A percentile compares a stretch with the other conserved stretches of the same genome.
Conservation (phyloP, 2,113 vertebrate species). For the Urocolius indicus region DNA sequence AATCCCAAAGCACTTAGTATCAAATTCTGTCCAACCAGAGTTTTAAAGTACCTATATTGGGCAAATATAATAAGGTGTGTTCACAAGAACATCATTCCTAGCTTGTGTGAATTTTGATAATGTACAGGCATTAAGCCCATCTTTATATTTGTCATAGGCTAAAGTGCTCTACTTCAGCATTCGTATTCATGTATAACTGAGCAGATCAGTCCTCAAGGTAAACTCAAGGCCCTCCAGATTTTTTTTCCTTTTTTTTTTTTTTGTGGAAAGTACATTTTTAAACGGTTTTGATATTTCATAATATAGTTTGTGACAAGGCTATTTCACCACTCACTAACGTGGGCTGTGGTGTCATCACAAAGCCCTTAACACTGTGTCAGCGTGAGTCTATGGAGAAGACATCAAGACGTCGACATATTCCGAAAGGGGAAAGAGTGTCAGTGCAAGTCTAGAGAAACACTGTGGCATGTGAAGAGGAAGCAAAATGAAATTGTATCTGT, state of each 20-base stretch:
- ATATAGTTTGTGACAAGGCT: constrained; percentile 62
- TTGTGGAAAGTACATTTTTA: not conserved
- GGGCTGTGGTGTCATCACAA: constrained; percentile 65
- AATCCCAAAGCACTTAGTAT: not conserved
- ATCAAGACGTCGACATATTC: constrained; percentile 59
- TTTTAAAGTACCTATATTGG: not conserved
- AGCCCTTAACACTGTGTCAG: constrained; percentile 56
- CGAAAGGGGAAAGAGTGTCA: constrained; percentile 41
- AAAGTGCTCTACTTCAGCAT: not conserved
- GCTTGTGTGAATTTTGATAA: not conserved
- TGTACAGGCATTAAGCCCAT: not conserved
- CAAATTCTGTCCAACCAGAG: not conserved
- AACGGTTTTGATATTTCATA: constrained; percentile 15
- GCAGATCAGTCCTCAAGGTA: not conserved
- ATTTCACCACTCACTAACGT: constrained; percentile 28
- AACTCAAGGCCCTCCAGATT: not conserved
- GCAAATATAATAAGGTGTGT: not conserved
- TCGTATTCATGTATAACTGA: not conserved
- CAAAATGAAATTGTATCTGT: not conserved
- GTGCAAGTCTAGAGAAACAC: not conserved
- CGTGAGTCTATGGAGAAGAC: constrained; percentile 50
- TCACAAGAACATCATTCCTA: not conserved
- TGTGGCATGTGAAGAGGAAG: not conserved
- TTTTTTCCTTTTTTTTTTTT: not conserved
- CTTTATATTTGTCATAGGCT: not conserved